A percentile compares a stretch with the other conserved stretches of the same genome.
Conservation (phyloP, 1,140 invertebrate species). For the Carcinoscorpius rotundicauda region DNA sequence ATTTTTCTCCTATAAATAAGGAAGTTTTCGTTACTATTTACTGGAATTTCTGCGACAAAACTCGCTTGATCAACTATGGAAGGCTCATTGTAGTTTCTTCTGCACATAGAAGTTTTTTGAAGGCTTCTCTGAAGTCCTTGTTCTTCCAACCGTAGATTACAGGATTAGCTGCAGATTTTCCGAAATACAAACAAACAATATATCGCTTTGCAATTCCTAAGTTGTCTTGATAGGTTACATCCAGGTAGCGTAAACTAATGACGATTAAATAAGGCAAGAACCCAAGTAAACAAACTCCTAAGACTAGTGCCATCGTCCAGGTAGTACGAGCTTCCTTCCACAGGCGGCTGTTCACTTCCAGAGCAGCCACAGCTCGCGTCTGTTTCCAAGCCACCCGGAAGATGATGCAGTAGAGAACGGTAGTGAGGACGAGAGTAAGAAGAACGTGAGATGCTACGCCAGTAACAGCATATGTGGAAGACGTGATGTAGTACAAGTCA, state of each 20-base stretch:
- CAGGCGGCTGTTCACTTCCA: conserved; percentile 13
- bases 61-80: too few relatives aligned
- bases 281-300: conserved; percentile 23
- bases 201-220: conserved; percentile 16
- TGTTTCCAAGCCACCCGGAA: conserved; percentile 25
- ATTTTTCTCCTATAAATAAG: too few relatives aligned
- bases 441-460: conserved; percentile 21
- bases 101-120: conserved; percentile 2
- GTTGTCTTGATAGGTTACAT: conserved; percentile 14
- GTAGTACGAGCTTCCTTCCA: conserved; percentile 22
- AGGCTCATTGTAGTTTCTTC: too few relatives aligned
- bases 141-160: conserved; percentile 27
- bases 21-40: too few relatives aligned
- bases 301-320: conserved; percentile 23
- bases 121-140: conserved; percentile 22
- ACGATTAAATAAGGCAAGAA: conserved; percentile 22
- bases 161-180: conserved; percentile 26
- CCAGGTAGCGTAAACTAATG: conserved; percentile 17
- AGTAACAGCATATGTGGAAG: conserved; percentile 13
- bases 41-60: too few relatives aligned
- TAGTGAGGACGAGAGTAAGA: conserved; percentile 20
- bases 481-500: conserved; percentile 22
- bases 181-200: conserved; percentile 23
- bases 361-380: conserved; percentile 16
- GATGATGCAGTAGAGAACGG: conserved; percentile 20